Evolutionary conservation across 1,140 invertebrate genomes (phyloP).

Genomic region (Coelopa frigida): DNA sequence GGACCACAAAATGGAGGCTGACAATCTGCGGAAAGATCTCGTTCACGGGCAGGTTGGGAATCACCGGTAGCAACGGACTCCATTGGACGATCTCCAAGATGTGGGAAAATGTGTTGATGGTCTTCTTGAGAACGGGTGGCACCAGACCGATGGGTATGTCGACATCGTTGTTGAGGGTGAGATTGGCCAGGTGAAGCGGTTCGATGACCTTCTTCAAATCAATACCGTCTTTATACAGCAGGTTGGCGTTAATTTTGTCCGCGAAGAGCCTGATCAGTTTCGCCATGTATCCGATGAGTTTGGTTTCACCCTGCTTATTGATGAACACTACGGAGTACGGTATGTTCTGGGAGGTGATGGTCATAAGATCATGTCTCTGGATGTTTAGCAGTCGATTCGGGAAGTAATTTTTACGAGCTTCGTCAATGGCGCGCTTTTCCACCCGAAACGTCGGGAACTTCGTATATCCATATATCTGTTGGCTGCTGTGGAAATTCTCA

Average conservation of each 20-base stretch:
- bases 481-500: background rate
- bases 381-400: background rate
- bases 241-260: background rate
- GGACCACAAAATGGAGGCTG: background rate
- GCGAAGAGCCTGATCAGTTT: conserved; percentile 1
- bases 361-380: background rate
- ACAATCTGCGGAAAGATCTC: background rate
- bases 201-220: background rate
- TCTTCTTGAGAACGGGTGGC: conserved; percentile 1
- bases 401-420: background rate
- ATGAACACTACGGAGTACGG: conserved; percentile 1
- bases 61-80: conserved; percentile 5
- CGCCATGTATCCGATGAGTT: background rate
- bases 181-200: background rate
- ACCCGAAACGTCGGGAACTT: conserved; percentile 4
- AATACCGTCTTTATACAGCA: background rate
- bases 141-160: conserved; percentile 2
- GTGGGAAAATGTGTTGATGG: background rate
- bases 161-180: background rate
- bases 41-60: background rate
- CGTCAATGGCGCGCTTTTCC: no score
- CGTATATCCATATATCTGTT: background rate
- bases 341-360: background rate
- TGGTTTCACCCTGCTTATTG: background rate
- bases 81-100: conserved; percentile 4